phyloP scores from a whole-genome alignment of 2,797 vertebrate species.

The Gadopsis bispinosus region DNA sequence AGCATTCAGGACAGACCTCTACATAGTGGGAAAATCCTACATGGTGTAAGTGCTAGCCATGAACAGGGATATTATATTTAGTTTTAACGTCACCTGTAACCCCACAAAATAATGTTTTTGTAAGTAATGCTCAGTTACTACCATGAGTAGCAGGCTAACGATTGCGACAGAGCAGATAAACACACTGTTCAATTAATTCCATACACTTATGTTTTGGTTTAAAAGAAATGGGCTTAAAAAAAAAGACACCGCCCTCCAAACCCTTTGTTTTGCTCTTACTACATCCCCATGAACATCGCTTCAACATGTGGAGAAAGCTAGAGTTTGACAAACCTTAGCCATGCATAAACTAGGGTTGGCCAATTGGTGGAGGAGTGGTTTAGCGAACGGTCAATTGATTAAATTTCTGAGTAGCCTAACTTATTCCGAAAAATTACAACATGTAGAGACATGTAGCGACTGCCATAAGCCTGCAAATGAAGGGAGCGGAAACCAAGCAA shows the following conservation, averaged over 20 bases:
- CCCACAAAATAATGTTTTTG: too few species aligned
- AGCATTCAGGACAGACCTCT: not conserved
- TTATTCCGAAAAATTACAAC: not conserved
- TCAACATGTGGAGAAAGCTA: not conserved
- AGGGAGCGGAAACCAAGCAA: conserved; percentile 4
- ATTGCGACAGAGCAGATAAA: not conserved
- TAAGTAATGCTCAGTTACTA: not conserved
- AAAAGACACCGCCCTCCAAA: not conserved
- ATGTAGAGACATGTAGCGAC: not conserved
- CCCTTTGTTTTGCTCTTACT: not conserved
- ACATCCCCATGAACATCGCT: not conserved
- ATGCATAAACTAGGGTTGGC: not conserved
- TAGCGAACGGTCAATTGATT: not conserved
- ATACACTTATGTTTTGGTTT: not conserved
- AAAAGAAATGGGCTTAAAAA: not conserved
- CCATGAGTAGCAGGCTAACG: not conserved
- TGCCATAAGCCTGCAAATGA: not conserved
- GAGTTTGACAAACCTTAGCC: not conserved
- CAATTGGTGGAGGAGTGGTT: not conserved
- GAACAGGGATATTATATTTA: too few species aligned
- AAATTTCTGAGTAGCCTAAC: not conserved
- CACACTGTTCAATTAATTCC: not conserved
- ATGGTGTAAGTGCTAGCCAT: too few species aligned
- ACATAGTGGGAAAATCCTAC: not conserved
- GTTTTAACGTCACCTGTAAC: too few species aligned